Conservation (phyloP, 2,797 vertebrate species). For the Simalia tracyae region DNA sequence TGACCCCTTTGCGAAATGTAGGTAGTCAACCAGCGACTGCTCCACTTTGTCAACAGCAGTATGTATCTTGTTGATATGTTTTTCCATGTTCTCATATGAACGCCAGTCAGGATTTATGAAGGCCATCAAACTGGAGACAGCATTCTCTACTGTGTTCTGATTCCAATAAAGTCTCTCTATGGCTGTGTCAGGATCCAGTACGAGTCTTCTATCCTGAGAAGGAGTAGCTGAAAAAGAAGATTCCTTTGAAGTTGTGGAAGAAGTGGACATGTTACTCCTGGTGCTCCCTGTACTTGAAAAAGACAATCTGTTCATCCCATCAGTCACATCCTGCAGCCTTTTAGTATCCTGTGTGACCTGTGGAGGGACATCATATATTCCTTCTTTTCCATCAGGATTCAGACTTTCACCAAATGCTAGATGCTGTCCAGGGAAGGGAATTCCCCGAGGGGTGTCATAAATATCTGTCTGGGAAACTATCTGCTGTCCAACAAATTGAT, state of each 20-base stretch:
- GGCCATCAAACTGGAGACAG: slow-evolving; percentile 77
- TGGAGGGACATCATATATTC: slow-evolving; percentile 86
- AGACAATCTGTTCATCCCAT: slow-evolving; percentile 90
- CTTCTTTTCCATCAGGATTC: slow-evolving; percentile 71
- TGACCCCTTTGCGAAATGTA: slow-evolving; percentile 84
- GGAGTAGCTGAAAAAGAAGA: slow-evolving; percentile 78
- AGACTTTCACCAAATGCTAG: slow-evolving; percentile 66
- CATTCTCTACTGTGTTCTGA: slow-evolving; percentile 82
- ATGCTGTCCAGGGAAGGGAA: slow-evolving; percentile 72
- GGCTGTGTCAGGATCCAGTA: slow-evolving; percentile 84
- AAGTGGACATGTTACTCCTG: slow-evolving; percentile 95
- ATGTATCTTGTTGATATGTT: slow-evolving; percentile 84
- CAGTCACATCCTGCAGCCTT: slow-evolving; percentile 79
- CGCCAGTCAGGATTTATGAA: slow-evolving; percentile 85
- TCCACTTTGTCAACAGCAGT: slow-evolving; percentile 82
- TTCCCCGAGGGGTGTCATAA: slow-evolving; percentile 89
- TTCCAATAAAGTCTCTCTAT: slow-evolving; percentile 82
- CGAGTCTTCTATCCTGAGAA: slow-evolving; percentile 78
- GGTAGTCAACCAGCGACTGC: slow-evolving; percentile 80
- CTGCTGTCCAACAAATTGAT: slow-evolving; percentile 66
- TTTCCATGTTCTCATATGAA: slow-evolving; percentile 86
- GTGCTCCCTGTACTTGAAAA: slow-evolving; percentile 95
- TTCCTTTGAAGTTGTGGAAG: slow-evolving; percentile 87
- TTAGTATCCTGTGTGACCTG: slow-evolving; percentile 74
- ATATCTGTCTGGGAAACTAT: slow-evolving; percentile 77